A percentile compares a stretch with the other conserved stretches of the same genome.
phyloP scores from a whole-genome alignment of 2,888 invertebrate species.

The Cephus sareptanus region DNA sequence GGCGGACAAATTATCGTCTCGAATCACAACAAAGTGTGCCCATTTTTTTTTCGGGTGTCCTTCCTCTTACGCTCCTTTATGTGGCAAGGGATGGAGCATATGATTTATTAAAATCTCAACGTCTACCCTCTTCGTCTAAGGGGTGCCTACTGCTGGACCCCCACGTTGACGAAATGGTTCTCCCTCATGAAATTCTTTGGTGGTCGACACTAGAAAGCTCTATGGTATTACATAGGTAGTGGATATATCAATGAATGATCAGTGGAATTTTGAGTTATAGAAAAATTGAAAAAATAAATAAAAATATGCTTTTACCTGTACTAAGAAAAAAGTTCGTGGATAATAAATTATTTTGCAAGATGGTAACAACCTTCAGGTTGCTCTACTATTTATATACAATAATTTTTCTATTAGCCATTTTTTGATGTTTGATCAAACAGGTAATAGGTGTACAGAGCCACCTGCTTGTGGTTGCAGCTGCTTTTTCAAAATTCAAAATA shows the following conservation, averaged over 20 bases:
- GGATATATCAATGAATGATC: conserved; percentile 28
- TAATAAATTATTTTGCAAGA: no score
- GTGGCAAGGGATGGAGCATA: conserved; percentile 25
- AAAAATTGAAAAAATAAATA: background rate
- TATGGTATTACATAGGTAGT: conserved; percentile 15
- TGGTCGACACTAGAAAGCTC: conserved; percentile 37
- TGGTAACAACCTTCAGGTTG: no score
- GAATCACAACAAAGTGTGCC: conserved; percentile 54
- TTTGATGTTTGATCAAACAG: no score
- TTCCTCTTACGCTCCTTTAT: no score
- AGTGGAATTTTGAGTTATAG: background rate
- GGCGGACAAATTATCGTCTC: conserved; percentile 55
- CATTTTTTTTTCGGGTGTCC: conserved; percentile 24
- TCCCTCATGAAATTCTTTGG: conserved; percentile 33
- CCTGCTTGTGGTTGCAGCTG: no score
- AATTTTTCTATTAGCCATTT: no score
- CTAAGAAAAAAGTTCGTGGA: no score
- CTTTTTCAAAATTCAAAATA: no score
- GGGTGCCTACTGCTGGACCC: conserved; percentile 23
- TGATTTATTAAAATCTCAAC: conserved; percentile 54
- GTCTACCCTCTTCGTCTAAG: conserved; percentile 20
- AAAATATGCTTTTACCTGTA: no score
- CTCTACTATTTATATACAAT: no score
- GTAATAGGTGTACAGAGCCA: no score
- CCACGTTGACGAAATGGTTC: conserved; percentile 30